phyloP scores from a whole-genome alignment of 2,888 invertebrate species.

The Strigamia crassipes region DNA sequence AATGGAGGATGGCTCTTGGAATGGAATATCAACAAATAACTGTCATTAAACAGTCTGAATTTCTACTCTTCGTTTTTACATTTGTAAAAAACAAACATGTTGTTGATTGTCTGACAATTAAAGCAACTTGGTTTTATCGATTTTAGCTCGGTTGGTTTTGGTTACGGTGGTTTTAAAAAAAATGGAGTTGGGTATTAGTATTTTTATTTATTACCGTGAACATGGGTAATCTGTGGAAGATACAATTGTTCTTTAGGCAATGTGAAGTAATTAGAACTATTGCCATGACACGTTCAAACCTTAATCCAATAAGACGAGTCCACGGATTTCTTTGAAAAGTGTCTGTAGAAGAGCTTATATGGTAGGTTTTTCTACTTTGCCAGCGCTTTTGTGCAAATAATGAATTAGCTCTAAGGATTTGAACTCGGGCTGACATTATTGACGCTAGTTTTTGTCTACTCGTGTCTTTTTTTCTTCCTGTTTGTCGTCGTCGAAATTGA shows the following conservation, averaged over 20 bases:
- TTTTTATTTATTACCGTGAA: neutral
- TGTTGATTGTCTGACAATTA: no score
- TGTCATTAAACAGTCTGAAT: no score
- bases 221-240: neutral
- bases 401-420: constrained; percentile 14
- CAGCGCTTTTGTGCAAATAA: constrained; percentile 34
- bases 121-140: no score
- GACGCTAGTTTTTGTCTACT: neutral
- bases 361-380: constrained; percentile 22
- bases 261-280: constrained; percentile 36
- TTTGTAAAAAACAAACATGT: no score
- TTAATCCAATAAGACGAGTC: constrained; percentile 42
- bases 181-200: neutral
- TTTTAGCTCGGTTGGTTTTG: no score
- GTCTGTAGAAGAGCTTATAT: constrained; percentile 34
- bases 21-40: no score
- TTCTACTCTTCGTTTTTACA: no score
- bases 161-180: no score
- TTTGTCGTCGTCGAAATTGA: neutral
- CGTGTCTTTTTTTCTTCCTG: neutral
- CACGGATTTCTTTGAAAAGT: constrained; percentile 27
- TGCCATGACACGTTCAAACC: constrained; percentile 37
- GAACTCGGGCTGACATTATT: constrained; percentile 1
- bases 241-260: constrained; percentile 25
- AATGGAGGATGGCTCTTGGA: no score